Evolutionary conservation across 2,113 vertebrate species (phyloP).

Genomic region (Nothobranchius kuhntae): DNA sequence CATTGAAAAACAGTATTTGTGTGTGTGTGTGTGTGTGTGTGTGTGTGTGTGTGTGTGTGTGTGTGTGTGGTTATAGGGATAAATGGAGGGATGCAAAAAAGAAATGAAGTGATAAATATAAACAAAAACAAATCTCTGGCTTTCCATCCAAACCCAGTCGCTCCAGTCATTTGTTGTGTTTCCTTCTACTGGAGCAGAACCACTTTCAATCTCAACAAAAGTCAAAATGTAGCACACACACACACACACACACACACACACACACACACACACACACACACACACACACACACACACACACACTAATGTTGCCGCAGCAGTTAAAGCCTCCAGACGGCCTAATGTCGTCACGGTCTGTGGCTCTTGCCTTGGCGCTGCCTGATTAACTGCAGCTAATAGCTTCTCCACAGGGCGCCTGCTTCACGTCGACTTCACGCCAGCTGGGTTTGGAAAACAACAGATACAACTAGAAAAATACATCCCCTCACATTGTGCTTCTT

Average conservation of each 20-base stretch:
- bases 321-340: slow-evolving; percentile 16
- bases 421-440: slow-evolving; percentile 17
- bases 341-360: slow-evolving; percentile 33
- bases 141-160: not conserved
- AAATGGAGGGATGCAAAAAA: slow-evolving; percentile 3
- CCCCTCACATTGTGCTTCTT: slow-evolving; percentile 27
- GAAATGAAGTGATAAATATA: not conserved
- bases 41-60: rapidly evolving
- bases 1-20: too few species aligned
- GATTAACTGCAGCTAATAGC: slow-evolving; percentile 60
- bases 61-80: not conserved
- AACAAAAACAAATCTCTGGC: not conserved
- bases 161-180: not conserved
- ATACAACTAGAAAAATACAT: slow-evolving; percentile 18
- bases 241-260: slow-evolving; percentile 3
- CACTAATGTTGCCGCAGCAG: slow-evolving; percentile 7
- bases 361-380: slow-evolving; percentile 19
- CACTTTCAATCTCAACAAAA: slow-evolving; percentile 1
- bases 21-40: too few species aligned
- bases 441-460: slow-evolving; percentile 41
- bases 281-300: slow-evolving; percentile 15
- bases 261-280: not conserved
- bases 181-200: not conserved
- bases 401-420: slow-evolving; percentile 40
- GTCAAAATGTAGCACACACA: not conserved